These are phyloP conservation scores for Amphiprion clarkii DNA, from an alignment of 2,797 vertebrate species.

Conservation along the genomic window DNA sequence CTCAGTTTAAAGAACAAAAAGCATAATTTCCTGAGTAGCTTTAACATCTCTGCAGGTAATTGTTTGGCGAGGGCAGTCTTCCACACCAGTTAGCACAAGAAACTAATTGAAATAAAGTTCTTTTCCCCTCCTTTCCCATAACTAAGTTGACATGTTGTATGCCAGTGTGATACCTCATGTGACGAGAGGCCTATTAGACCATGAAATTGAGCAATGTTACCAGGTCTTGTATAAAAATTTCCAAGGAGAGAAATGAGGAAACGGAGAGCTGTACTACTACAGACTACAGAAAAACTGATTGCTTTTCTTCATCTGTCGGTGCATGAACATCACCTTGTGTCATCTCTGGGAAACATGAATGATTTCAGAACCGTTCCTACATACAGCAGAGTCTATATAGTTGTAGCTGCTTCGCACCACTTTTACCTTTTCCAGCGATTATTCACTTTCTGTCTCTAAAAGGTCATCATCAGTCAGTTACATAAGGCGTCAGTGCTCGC, in stretches of 20 bases:
- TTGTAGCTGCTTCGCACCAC: not conserved
- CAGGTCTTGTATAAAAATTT: conserved; percentile 42
- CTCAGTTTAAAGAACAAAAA: not conserved
- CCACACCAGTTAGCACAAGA: conserved; percentile 50
- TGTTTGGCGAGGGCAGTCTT: conserved; percentile 42
- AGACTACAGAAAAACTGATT: not conserved
- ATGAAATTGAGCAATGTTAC: conserved; percentile 80
- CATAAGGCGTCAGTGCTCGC: not conserved
- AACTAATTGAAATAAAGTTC: conserved; percentile 65
- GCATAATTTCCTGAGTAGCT: conserved; percentile 15
- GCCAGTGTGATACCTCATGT: conserved; percentile 65
- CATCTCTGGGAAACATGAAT: not conserved
- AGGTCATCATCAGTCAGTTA: not conserved
- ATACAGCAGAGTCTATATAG: too few species aligned
- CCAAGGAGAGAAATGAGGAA: conserved; percentile 16
- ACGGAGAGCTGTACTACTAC: not conserved
- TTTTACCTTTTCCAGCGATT: conserved; percentile 1
- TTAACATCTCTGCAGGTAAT: not conserved
- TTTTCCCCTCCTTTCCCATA: conserved; percentile 30
- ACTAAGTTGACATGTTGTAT: conserved; percentile 64
- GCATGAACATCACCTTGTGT: not conserved
- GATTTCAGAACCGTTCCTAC: not conserved
- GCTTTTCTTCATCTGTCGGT: conserved; percentile 10
- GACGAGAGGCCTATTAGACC: conserved; percentile 68
- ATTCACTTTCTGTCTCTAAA: conserved; percentile 1